A percentile compares a stretch with the other conserved stretches of the same genome.
phyloP scores from a whole-genome alignment of 2,113 vertebrate species.

The Ageneiosus marmoratus region DNA sequence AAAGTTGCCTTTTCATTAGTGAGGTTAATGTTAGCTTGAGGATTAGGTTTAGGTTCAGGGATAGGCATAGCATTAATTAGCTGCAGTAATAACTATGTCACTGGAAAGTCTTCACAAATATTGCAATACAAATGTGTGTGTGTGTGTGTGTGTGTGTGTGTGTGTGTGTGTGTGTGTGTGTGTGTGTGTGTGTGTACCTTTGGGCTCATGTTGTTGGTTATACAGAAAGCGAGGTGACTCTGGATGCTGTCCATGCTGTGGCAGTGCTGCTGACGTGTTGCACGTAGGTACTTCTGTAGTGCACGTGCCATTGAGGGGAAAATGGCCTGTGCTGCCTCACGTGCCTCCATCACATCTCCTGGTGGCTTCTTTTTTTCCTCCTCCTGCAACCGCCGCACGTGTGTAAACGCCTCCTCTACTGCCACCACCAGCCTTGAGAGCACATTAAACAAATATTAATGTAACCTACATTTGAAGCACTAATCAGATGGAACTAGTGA shows the following conservation, averaged over 20 bases:
- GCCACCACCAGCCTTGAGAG: slow-evolving; percentile 86
- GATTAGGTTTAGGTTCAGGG: no score
- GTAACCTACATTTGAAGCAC: background rate
- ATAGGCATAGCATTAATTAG: no score
- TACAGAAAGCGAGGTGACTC: slow-evolving; percentile 93
- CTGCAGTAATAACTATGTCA: no score
- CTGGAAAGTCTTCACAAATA: no score
- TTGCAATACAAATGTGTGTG: no score
- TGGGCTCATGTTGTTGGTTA: slow-evolving; percentile 94
- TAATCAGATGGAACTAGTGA: background rate
- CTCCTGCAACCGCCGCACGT: slow-evolving; percentile 87
- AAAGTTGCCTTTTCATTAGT: no score
- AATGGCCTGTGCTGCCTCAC: slow-evolving; percentile 95
- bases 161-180: background rate
- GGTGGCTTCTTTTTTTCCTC: slow-evolving; percentile 90
- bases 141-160: no score
- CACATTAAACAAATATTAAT: background rate
- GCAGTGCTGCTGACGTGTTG: slow-evolving; percentile 93
- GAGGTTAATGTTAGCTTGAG: no score
- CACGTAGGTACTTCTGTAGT: slow-evolving; percentile 93
- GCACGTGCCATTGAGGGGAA: slow-evolving; percentile 96
- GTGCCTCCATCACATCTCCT: slow-evolving; percentile 90
- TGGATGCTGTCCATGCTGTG: slow-evolving; percentile 99
- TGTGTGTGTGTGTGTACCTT: slow-evolving; percentile 74
- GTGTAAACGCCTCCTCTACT: slow-evolving; percentile 93